These are phyloP conservation scores for Tympanoctomys barrerae DNA, from an alignment of 2,797 vertebrate species.

Conservation along the genomic window DNA sequence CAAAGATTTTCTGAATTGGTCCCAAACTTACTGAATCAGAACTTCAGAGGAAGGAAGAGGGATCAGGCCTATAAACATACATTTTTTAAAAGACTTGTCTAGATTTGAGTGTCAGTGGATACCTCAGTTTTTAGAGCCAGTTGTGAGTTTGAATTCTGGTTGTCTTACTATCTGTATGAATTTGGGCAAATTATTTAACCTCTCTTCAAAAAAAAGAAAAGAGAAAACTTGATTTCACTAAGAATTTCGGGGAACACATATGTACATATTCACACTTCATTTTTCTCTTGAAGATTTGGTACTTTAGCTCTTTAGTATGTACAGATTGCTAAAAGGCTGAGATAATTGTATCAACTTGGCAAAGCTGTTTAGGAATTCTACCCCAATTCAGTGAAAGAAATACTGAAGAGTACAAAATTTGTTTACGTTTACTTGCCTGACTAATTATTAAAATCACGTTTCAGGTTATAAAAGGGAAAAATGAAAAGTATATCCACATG, in stretches of 20 bases:
- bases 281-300: background rate
- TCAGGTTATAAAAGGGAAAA: background rate
- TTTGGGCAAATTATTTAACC: background rate
- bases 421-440: background rate
- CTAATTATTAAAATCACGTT: background rate
- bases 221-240: slow-evolving; percentile 7
- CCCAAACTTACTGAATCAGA: background rate
- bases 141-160: background rate
- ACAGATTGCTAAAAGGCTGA: background rate
- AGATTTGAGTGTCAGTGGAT: background rate
- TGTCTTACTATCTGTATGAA: background rate
- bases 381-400: background rate
- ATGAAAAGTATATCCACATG: background rate
- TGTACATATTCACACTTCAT: background rate
- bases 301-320: background rate
- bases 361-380: background rate
- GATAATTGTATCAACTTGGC: background rate
- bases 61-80: background rate
- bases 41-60: background rate
- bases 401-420: background rate
- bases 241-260: background rate
- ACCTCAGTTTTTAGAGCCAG: background rate
- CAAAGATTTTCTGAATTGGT: background rate
- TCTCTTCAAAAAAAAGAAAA: background rate
- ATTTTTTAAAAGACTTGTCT: background rate